phyloP scores from a whole-genome alignment of 2,888 invertebrate species.

The Cheilosia scutellata region DNA sequence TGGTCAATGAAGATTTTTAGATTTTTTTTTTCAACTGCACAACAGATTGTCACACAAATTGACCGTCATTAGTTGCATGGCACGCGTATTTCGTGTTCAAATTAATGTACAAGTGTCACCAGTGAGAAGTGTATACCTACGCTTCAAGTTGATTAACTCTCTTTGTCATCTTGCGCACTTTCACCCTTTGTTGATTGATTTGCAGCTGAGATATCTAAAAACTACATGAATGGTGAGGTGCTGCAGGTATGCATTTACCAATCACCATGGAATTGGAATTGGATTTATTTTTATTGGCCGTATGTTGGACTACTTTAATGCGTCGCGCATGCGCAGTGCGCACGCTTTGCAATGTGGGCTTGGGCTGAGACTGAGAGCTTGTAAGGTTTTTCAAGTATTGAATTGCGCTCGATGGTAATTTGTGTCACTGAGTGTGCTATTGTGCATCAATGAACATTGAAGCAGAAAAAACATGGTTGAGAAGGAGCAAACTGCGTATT shows the following conservation, averaged over 20 bases:
- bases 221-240: background rate
- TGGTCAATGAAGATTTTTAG: constrained; percentile 15
- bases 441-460: no score
- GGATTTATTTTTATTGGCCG: no score
- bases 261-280: no score
- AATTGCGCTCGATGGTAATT: no score
- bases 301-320: no score
- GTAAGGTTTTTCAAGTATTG: no score
- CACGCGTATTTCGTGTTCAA: constrained; percentile 10
- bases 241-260: background rate
- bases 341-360: no score
- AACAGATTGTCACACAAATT: constrained; percentile 20
- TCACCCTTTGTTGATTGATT: constrained; percentile 59
- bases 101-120: background rate
- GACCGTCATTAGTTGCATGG: constrained; percentile 4
- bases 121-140: background rate
- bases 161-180: constrained; percentile 52
- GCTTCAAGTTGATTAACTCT: constrained; percentile 5
- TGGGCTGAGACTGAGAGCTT: no score
- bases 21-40: background rate
- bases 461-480: no score
- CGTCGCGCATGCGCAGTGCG: no score
- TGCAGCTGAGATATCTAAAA: constrained; percentile 18
- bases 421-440: no score
- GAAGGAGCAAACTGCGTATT: no score